These are phyloP conservation scores for Herpailurus yagouaroundi DNA, from an alignment of 2,113 vertebrate species.

Conservation along the genomic window DNA sequence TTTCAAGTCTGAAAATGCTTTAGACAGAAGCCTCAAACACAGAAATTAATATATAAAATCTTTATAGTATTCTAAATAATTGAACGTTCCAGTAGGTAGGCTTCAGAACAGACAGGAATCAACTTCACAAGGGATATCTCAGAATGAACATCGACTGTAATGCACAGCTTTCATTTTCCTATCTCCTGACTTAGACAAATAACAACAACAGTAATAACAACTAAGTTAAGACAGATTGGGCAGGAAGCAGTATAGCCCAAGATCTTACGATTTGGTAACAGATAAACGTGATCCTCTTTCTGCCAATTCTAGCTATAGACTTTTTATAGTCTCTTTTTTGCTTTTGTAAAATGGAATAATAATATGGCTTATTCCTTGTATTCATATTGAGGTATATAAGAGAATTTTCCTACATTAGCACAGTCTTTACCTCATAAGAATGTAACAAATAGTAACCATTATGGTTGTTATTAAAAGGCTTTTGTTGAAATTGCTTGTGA, in stretches of 20 bases:
- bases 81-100: not conserved
- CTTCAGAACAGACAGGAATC: not conserved
- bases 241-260: not conserved
- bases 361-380: not conserved
- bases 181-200: not conserved
- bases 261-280: not conserved
- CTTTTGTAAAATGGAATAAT: not conserved
- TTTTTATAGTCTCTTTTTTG: not conserved
- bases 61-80: not conserved
- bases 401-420: not conserved
- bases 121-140: not conserved
- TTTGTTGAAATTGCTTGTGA: not conserved
- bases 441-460: not conserved
- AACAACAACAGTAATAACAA: not conserved
- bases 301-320: not conserved
- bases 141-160: not conserved
- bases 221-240: not conserved
- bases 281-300: not conserved
- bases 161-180: not conserved
- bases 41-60: conserved; percentile 10
- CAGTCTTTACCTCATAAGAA: not conserved
- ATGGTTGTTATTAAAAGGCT: not conserved
- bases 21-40: not conserved
- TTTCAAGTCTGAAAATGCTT: conserved; percentile 47
- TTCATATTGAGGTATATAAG: not conserved